These are phyloP conservation scores for Physeter macrocephalus DNA, from an alignment of 2,113 vertebrate genomes.

Conservation along the genomic window DNA sequence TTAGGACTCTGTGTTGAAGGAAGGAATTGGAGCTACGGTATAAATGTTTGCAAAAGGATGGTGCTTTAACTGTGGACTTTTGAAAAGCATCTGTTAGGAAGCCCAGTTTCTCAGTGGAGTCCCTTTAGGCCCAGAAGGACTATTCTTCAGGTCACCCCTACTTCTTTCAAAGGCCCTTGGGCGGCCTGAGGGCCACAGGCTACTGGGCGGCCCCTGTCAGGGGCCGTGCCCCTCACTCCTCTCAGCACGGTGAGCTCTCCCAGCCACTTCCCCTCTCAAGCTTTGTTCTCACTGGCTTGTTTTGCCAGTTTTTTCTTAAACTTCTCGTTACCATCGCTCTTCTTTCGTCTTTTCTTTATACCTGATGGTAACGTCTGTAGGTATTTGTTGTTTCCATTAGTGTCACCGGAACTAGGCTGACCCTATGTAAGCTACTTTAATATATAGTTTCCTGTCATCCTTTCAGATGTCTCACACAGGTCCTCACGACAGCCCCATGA, in stretches of 20 bases:
- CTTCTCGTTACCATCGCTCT: background rate
- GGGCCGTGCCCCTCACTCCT: background rate
- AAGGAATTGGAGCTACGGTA: background rate
- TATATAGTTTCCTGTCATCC: background rate
- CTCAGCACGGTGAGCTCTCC: background rate
- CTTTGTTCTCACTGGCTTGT: background rate
- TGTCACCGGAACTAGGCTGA: background rate
- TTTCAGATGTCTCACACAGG: background rate
- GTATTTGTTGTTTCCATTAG: background rate
- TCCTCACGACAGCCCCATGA: background rate
- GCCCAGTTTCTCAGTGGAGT: background rate
- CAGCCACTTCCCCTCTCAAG: background rate
- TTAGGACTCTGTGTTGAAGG: constrained; percentile 11
- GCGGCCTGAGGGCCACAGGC: background rate
- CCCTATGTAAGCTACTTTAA: background rate
- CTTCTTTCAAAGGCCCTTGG: background rate
- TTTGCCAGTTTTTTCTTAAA: background rate
- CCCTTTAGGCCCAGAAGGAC: background rate
- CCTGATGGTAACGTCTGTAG: background rate
- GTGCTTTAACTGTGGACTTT: background rate
- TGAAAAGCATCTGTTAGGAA: background rate
- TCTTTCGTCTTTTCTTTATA: background rate
- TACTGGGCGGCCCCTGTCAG: background rate
- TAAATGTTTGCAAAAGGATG: background rate
- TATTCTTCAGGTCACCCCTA: background rate